Evolutionary conservation across 1,140 invertebrate species (phyloP), one percentile per base, ranked within the genome.

Genomic region (Plectrocnemia conspersa): DNA sequence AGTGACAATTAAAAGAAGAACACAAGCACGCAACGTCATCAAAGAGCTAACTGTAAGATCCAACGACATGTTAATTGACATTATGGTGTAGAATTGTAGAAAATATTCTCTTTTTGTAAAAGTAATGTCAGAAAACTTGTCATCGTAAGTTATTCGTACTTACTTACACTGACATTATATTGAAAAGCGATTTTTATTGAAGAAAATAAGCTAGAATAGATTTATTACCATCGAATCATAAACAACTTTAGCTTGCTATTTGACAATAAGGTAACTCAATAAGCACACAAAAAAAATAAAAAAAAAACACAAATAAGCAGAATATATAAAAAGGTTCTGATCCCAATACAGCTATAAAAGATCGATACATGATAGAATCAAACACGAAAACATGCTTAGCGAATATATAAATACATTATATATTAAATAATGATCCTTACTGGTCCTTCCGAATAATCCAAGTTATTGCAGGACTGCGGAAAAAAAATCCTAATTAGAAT

Each of bases 381-480:
- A 15, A 33, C 32, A 33, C 21, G n/a, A 33, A 35, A n/a, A 48
- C 23, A 33, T 32, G 25, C 23, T 13, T 32, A 32, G n/a, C 50
- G 32, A 29, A 48, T 32, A 52, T 42, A 29, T 29, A 29, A 9
- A 9, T 29, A 29, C 7, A 9, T 13, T 29, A 29, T 13, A 29
- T 29, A 29, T 29, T 29, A 29, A 29, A 29, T 18, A 23, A 54
- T 53, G 22, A 41, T 49, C 36, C 58, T 60, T 60, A 60, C 58
- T 56, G 45, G 49, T 47, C 35, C 36, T n/a, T 56, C 23, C 13
- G 53, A 53, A 49, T 44, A 44, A 44, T 54, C 58, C 58, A 60
- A 60, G 38, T 60, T 56, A 60, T 52, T 52, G 54, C 58, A 60
- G 32, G 58, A 60, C 58, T 60, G 58, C 24, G 56, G 56, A 52